Conservation (phyloP, 2,888 invertebrate species). For the Syrphus vitripennis region DNA sequence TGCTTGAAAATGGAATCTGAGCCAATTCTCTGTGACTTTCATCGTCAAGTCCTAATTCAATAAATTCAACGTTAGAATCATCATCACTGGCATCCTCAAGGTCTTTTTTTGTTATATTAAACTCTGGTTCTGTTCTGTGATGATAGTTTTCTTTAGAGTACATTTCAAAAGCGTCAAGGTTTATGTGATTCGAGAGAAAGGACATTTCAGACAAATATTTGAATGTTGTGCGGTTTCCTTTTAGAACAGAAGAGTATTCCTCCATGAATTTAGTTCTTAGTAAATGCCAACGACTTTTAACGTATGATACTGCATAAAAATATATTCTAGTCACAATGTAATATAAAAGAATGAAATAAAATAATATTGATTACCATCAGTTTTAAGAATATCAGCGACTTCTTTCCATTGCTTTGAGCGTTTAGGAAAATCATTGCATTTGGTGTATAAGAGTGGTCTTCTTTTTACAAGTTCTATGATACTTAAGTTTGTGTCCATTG, state of each 20-base stretch:
- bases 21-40: slow-evolving; percentile 4
- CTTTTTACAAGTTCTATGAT: slow-evolving; percentile 73
- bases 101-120: slow-evolving; percentile 72
- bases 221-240: slow-evolving; percentile 39
- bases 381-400: slow-evolving; percentile 69
- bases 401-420: slow-evolving; percentile 70
- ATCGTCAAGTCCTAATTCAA: slow-evolving; percentile 69
- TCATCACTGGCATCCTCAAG: slow-evolving; percentile 68
- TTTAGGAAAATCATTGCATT: slow-evolving; percentile 47
- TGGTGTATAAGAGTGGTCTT: slow-evolving; percentile 69
- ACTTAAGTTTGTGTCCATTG: slow-evolving; percentile 71
- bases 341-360: not conserved
- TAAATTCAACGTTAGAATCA: slow-evolving; percentile 61
- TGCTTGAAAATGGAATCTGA: slow-evolving; percentile 4
- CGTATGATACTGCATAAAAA: slow-evolving; percentile 60
- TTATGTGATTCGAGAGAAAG: slow-evolving; percentile 59
- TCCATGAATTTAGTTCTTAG: slow-evolving; percentile 67
- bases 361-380: slow-evolving; percentile 59
- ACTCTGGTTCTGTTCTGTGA: slow-evolving; percentile 69
- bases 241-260: slow-evolving; percentile 59
- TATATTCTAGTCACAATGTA: not conserved
- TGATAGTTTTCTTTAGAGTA: slow-evolving; percentile 20
- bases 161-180: slow-evolving; percentile 21
- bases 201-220: slow-evolving; percentile 68
- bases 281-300: slow-evolving; percentile 74